Evolutionary conservation across 2,888 invertebrate species (phyloP).

Genomic region (Stenchaetothrips biformis): DNA sequence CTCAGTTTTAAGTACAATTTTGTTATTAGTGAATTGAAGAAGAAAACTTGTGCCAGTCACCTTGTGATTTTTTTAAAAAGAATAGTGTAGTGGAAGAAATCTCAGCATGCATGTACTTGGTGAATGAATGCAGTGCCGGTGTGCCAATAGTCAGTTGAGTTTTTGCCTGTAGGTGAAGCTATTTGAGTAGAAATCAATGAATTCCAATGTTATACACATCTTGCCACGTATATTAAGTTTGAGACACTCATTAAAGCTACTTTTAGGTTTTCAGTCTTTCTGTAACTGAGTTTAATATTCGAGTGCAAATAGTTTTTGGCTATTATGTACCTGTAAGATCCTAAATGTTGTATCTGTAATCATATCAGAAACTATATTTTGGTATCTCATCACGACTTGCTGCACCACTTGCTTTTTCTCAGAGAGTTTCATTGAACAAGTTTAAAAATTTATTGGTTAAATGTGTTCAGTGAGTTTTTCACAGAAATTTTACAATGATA

Average conservation of each 20-base stretch:
- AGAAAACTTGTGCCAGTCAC: not conserved
- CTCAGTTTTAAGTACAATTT: not conserved
- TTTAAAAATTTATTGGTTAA: not conserved
- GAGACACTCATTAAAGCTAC: not conserved
- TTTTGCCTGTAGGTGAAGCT: not conserved
- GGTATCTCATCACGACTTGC: not conserved
- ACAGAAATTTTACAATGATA: not conserved
- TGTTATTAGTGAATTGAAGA: not conserved
- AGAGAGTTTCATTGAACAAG: not conserved
- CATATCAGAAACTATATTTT: conserved; percentile 22
- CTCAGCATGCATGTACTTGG: not conserved
- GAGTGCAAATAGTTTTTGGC: not conserved
- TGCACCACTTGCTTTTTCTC: not conserved
- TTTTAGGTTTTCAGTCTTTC: not conserved
- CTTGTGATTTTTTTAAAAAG: not conserved
- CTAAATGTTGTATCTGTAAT: conserved; percentile 3
- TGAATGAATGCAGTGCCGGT: not conserved
- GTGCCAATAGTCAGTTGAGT: conserved; percentile 3
- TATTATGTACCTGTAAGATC: not conserved
- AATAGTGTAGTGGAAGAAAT: not conserved
- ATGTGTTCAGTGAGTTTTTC: not conserved
- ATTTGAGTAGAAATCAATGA: not conserved
- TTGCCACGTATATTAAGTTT: not conserved
- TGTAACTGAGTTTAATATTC: not conserved
- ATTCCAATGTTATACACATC: not conserved